Base-by-base conservation (phyloP, 2,113 vertebrate species). In the Indicator maculatus region DNA sequence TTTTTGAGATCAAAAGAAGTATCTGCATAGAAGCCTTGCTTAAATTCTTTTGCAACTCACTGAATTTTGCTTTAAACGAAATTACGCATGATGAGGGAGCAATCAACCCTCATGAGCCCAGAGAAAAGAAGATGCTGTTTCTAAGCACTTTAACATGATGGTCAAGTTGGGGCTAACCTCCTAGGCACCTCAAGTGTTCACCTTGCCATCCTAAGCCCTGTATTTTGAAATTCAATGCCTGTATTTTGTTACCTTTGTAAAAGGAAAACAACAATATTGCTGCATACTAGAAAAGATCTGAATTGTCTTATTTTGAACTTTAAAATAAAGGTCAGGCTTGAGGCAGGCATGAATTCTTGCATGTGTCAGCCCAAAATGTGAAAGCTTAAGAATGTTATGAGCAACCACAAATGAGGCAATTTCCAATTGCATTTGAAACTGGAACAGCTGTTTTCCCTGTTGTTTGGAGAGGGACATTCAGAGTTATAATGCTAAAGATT, bases 21-120 rank as follows among this genome's bases (percentile, higher is more conserved):
- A 56, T 90, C 64, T 83, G 33, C 0, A 2, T 47, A 81, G 83
- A 82, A 63, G 63, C 55, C 63, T 87, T 0, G 1, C 36, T 93
- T 93, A 73, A 94, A 96, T 92, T 95, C 94, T 86, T 94, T 95
- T 94, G 74, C 91, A 96, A 89, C 39, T 82, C 86, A 79, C 33
- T 93, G 86, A 61, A 90, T 90, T 94, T 90, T 95, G n/a, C 86
- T 70, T 88, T 82, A 88, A 95, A 94, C 92, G 86, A 85, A 78
- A 93, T 96, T 92, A 87, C 74, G 70, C 84, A 79, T 73, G 81
- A 86, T 94, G 92, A 86, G 38, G 73, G 81, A 92, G 83, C 83
- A 90, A 93, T 76, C 86, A 92, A 33, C 27, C 36, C 86, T 90
- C 75, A 69, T 72, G 76, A 93, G 90, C 66, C 80, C 72, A 61